These are phyloP conservation scores for Tadarida brasiliensis DNA, from an alignment of 2,797 vertebrate genomes.

Conservation along the genomic window DNA sequence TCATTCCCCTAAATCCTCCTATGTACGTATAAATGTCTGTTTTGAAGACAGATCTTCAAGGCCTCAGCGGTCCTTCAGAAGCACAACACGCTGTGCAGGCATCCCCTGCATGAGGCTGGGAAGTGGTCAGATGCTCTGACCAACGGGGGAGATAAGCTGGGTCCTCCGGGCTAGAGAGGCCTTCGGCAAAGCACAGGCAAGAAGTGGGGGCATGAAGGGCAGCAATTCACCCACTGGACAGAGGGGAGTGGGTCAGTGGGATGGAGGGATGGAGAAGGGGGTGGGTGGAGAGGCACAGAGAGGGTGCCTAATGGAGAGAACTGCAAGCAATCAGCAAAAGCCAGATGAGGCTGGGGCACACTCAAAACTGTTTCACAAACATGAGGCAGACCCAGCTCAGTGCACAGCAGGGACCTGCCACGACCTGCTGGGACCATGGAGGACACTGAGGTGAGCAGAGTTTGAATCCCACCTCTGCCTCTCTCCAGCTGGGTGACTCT, in stretches of 20 bases:
- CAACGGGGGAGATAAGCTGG: not conserved
- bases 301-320: not conserved
- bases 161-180: not conserved
- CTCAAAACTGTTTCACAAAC: not conserved
- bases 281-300: too few species aligned
- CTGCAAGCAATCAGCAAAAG: not conserved
- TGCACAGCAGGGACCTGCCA: too few species aligned
- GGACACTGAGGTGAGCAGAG: not conserved
- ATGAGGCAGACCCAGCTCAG: not conserved
- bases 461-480: not conserved
- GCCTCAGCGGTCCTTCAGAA: not conserved
- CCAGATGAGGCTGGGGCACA: not conserved
- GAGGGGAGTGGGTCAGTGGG: not conserved
- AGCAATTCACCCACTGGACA: not conserved
- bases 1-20: not conserved
- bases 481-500: not conserved
- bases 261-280: not conserved
- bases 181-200: not conserved
- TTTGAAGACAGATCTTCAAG: not conserved
- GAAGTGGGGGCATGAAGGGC: fast-evolving
- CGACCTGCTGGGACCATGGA: not conserved
- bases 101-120: not conserved
- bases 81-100: not conserved
- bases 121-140: not conserved
- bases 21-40: not conserved